Evolutionary conservation across 2,113 vertebrate species (phyloP), one percentile per base, ranked within the genome.

Genomic region (Calonectris borealis): DNA sequence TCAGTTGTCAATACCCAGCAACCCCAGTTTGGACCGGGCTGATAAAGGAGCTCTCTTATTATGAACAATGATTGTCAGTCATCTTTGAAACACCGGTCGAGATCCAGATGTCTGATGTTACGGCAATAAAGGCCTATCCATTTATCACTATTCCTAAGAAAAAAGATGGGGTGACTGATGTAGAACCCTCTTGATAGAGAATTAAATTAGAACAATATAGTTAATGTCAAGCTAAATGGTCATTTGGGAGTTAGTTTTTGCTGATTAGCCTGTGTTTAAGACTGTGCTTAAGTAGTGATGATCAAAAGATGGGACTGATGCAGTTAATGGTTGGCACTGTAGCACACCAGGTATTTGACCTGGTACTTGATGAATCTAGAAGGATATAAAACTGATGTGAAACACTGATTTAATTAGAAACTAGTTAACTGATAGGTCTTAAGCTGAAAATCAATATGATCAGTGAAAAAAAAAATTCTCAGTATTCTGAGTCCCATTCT

Each of bases 11-110:
- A 32, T 60, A 60, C 16, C 25, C 42, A 89, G 80, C 65, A 93
- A 21, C 22, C 42, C 38, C 72, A 75, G 73, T 64, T 78, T 88
- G 95, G 91, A 36, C 65, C 48, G 52, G 42, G 46, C 52, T 96
- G 89, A 83, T 96, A 94, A 94, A 94, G 46, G 51, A 88, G 52
- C 16, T 84, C 55, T 48, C 29, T 34, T 55, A n/a, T 27, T n/a
- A 16, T 2, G 24, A 54, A 21, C 32, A 44, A 12, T 31, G 51
- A 40, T 7, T 83, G 78, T 38, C 0, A 0, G 29, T 48, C 75
- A 20, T 20, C 57, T 87, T 38, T 68, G 44, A 88, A 76, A 16
- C 29, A 2, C 70, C 32, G 38, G 22, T 51, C 21, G 42, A 51
- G 82, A 31, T 62, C 42, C 57, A 79, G 65, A 15, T 79, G 73